Evolutionary conservation across 2,797 vertebrate species (phyloP).

Genomic region (Cheirogaleus major): DNA sequence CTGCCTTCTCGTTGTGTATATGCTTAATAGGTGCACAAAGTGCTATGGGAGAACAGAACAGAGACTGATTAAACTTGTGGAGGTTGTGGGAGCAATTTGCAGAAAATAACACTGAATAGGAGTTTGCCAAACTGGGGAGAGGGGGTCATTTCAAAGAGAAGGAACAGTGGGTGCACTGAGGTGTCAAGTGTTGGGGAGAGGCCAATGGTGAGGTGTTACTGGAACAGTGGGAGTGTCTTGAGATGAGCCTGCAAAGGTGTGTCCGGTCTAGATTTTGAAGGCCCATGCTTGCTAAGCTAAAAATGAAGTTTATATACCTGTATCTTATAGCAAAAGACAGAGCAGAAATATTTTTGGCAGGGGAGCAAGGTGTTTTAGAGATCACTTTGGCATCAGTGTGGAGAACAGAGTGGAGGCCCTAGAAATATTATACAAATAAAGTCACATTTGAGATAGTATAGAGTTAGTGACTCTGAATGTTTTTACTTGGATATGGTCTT

Average conservation of each 20-base stretch:
- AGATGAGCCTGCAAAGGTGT: neutral
- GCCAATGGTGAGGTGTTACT: neutral
- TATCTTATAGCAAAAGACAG: neutral
- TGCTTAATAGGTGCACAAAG: neutral
- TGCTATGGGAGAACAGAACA: neutral
- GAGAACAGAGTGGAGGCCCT: neutral
- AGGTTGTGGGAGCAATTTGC: neutral
- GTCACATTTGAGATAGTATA: neutral
- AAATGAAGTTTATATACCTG: slow-evolving; percentile 8
- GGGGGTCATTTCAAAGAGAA: neutral
- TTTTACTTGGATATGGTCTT: neutral
- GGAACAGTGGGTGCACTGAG: neutral
- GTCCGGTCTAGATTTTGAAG: slow-evolving; percentile 42
- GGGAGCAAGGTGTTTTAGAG: neutral
- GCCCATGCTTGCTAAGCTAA: neutral
- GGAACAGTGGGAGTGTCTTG: neutral
- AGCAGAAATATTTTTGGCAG: neutral
- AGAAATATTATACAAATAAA: neutral
- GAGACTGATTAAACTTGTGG: neutral
- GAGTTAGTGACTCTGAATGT: neutral
- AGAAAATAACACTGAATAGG: neutral
- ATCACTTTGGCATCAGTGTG: neutral
- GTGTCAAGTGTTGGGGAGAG: neutral
- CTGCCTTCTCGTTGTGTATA: neutral
- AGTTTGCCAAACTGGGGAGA: neutral